phyloP scores from a whole-genome alignment of 64 coral and sea anemone species.

The Anthopleura sola region DNA sequence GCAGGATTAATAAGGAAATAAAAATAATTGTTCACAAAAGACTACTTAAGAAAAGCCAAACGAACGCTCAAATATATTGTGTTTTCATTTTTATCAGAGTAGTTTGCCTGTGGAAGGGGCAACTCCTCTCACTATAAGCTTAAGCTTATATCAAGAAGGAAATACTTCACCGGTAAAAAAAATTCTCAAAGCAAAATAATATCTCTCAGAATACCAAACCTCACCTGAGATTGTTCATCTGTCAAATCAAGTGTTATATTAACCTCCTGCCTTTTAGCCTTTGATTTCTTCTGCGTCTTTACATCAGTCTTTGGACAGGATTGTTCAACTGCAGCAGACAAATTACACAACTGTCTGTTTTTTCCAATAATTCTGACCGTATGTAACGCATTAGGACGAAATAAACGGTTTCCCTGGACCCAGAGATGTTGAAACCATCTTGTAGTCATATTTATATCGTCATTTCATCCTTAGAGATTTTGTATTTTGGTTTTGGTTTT shows the following conservation, averaged over 20 bases:
- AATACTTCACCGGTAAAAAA: no score
- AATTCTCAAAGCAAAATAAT: no score
- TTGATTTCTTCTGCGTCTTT: not conserved
- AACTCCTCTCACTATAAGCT: no score
- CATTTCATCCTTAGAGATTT: not conserved
- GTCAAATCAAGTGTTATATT: not conserved
- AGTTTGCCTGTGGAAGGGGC: no score
- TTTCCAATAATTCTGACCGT: not conserved
- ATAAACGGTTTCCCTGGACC: not conserved
- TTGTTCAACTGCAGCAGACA: not conserved
- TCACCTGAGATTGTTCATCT: constrained; percentile 1
- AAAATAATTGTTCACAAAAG: no score
- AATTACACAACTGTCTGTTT: not conserved
- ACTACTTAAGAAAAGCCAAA: no score
- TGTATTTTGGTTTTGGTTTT: not conserved
- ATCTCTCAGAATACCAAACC: not conserved
- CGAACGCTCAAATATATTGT: no score
- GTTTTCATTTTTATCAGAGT: no score
- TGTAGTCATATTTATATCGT: not conserved
- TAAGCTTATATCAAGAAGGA: no score
- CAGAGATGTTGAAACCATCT: constrained; percentile 1
- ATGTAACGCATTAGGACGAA: not conserved
- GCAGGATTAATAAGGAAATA: no score
- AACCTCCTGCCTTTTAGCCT: not conserved
- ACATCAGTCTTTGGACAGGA: not conserved